Evolutionary conservation across 2,113 vertebrate genomes (phyloP), one percentile per base, ranked within the genome.

Genomic region (Sapajus apella): DNA sequence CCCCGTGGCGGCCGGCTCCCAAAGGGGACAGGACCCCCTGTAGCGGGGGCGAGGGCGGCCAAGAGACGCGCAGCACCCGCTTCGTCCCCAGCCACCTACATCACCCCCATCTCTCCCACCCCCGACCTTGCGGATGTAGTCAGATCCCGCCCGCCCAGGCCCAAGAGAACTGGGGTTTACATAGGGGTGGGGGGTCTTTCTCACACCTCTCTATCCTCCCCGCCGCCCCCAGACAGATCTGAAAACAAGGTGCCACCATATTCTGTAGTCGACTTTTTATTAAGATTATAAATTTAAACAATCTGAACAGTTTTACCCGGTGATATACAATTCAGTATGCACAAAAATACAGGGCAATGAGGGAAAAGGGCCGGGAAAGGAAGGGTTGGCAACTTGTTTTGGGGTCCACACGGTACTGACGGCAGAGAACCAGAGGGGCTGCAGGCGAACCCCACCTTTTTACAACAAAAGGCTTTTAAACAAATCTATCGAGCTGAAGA

Each of bases 231-330:
- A 52, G 83, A 90, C 80, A 6, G 37, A 45, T 23, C 81, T 72
- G 52, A 94, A 96, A 68, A 0, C 47, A 95, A 66, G 92, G 76
- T 81, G 87, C 94, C 93, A 52, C 90, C 97, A 96, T 87, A 90
- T 98, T 89, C 73, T 98, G 98, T 97, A 99, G 95, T 98, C 98
- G 98, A 98, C 96, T 98, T 98, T 99, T 99, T 99, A 99, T 99
- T 99, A 99, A 99, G 99, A 98, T 99, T 99, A 99, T 99, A 99
- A 99, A 99, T 99, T 99, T 99, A 99, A 99, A 99, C 99, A 99
- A 99, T 99, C 99, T 98, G 98, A 99, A 99, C 99, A 99, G 99
- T 99, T 99, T 99, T 98, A 99, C 98, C 99, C 99, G 99, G 99
- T 99, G 99, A 99, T 99, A 99, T 99, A 99, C 99, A 99, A 99